phyloP scores from a whole-genome alignment of 2,113 vertebrate species.

The Callithrix jacchus region DNA sequence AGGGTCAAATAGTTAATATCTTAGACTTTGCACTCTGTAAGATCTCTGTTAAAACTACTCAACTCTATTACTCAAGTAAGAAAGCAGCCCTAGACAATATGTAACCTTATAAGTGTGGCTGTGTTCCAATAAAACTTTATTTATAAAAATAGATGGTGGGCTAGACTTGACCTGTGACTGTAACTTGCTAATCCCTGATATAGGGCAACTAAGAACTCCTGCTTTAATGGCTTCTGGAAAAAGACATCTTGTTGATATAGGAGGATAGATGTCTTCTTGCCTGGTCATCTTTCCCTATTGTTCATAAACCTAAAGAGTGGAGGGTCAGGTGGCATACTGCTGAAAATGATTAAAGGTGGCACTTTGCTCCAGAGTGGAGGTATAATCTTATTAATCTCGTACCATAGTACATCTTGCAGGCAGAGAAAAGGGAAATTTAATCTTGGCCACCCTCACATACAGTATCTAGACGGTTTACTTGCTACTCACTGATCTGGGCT shows the following conservation, averaged over 20 bases:
- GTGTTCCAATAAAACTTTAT: constrained; percentile 44
- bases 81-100: not conserved
- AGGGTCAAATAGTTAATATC: not conserved
- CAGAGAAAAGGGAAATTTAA: constrained; percentile 49
- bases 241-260: not conserved
- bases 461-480: constrained; percentile 48
- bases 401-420: constrained; percentile 46
- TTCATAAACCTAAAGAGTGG: constrained; percentile 43
- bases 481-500: not conserved
- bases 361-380: constrained; percentile 25
- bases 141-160: not conserved
- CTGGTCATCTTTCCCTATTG: constrained; percentile 51
- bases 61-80: not conserved
- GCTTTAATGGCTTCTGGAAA: not conserved
- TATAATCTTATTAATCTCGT: constrained; percentile 40
- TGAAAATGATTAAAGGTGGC: constrained; percentile 44
- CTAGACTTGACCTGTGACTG: not conserved
- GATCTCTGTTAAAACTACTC: not conserved
- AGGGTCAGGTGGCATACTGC: constrained; percentile 39
- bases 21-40: not conserved
- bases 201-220: not conserved
- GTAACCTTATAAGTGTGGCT: not conserved
- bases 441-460: not conserved
- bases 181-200: not conserved
- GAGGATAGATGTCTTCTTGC: not conserved